Evolutionary conservation across 2,113 vertebrate genomes (phyloP).

Genomic region (Gobiocypris rarus): DNA sequence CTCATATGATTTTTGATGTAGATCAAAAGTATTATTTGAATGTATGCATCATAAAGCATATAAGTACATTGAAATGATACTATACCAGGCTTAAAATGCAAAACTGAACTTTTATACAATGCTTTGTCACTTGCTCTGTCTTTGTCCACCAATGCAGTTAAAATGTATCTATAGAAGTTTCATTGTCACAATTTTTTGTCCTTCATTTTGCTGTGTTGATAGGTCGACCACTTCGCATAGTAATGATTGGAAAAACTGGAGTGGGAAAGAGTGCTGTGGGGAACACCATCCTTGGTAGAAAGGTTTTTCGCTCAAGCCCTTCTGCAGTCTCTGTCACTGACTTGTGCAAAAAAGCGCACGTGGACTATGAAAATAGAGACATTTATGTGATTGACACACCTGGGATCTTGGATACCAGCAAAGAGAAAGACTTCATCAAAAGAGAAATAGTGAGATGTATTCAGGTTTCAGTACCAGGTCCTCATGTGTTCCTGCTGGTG

Average conservation of each 20-base stretch:
- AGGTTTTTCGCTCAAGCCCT: not conserved
- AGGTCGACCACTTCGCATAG: conserved; percentile 21
- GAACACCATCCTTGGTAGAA: conserved; percentile 43
- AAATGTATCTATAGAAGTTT: not conserved
- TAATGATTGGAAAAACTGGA: conserved; percentile 49
- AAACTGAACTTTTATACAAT: not conserved
- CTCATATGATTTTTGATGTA: not conserved
- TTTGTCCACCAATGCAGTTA: no score
- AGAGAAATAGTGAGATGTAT: conserved; percentile 45
- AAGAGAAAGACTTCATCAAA: conserved; percentile 1
- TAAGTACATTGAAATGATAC: not conserved
- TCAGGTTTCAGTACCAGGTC: conserved; percentile 45
- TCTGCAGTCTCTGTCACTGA: conserved; percentile 22
- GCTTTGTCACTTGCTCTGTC: not conserved
- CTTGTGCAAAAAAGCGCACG: not conserved
- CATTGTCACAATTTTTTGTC: not conserved
- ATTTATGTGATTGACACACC: conserved; percentile 51
- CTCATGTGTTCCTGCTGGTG: conserved; percentile 56
- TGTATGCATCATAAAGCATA: not conserved
- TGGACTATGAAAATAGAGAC: not conserved
- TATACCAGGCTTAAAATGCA: not conserved
- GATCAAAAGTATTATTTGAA: not conserved
- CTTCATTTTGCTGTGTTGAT: not conserved
- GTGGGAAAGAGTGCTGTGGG: conserved; percentile 49
- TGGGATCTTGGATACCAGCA: conserved; percentile 43